Evolutionary conservation across 1,140 invertebrate species (phyloP), one percentile per base, ranked within the genome.

Genomic region (Drosophila rufa): DNA sequence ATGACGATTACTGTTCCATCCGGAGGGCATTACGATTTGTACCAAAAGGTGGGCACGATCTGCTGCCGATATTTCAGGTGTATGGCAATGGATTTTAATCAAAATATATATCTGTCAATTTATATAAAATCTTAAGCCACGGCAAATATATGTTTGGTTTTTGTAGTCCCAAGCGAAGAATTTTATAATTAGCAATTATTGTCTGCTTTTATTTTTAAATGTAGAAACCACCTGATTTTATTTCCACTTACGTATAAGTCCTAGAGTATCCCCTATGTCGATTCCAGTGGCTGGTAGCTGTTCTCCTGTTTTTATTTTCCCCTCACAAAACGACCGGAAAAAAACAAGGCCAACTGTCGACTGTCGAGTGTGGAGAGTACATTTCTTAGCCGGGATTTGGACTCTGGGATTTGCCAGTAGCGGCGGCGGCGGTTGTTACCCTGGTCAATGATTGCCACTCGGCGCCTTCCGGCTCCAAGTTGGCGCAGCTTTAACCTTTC

Each of bases 1-100:
- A 81, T 79, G 69, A 68, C 83, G 70, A 76, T 82, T 85, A 64
- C 70, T 79, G 65, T 66, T 79, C 48, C 61, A 68, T 76, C 62
- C 46, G 48, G 4, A 14, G 59, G 64, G 48, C 36, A 68, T 38
- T 45, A 67, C 17, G 46, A 45, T 27, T 43, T 43, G 38, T 43
- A 8, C 47, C 11, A 68, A 25, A 27, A 46, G 30, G 3, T 66
- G 15, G 57, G 0, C 7, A 19, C 9, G 7, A 17, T 25, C 19
- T 51, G 0, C 14, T 33, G 2, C 0, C 2, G 30, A 15, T 22
- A 36, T 38, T 15, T 47, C 11, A 12, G 0, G 17, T 12, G 11
- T 45, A n/a, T 11, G 7, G 3, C 15, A 8, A n/a, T 5, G 17
- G 14, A 9, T 15, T 50, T 27, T 2, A n/a, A 11, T 38, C 36